Conservation (phyloP, 2,113 vertebrate species). For the Daubentonia madagascariensis region DNA sequence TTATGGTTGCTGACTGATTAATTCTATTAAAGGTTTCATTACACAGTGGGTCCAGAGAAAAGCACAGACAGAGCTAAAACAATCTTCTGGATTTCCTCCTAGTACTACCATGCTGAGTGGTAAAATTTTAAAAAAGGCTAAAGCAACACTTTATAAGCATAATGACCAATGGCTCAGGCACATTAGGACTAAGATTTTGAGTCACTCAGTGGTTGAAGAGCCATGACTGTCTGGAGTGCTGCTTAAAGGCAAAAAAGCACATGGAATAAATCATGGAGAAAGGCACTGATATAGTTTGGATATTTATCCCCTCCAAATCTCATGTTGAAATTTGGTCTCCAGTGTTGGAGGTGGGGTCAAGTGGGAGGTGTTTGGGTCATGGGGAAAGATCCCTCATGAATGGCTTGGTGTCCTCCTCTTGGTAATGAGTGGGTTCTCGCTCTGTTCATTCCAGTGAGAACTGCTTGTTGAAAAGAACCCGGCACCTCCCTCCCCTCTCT, state of each 20-base stretch:
- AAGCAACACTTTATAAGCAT: not conserved
- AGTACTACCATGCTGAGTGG: not conserved
- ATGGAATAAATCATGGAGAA: not conserved
- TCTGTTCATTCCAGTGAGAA: too few species aligned
- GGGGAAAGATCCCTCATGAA: too few species aligned
- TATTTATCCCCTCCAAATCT: too few species aligned
- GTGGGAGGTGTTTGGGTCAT: too few species aligned
- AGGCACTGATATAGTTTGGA: too few species aligned
- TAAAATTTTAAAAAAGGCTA: not conserved
- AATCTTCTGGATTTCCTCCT: not conserved
- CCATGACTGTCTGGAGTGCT: not conserved
- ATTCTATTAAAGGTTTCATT: not conserved
- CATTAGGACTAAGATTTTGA: not conserved
- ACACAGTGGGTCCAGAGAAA: not conserved
- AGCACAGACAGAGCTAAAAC: not conserved
- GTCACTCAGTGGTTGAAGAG: not conserved
- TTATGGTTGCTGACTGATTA: not conserved
- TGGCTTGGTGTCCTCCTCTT: too few species aligned
- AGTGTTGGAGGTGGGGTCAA: too few species aligned
- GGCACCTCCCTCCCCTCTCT: too few species aligned
- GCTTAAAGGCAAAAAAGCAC: not conserved
- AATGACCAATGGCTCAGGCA: not conserved
- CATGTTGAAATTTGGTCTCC: too few species aligned
- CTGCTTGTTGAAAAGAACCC: too few species aligned
- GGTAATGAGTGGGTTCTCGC: too few species aligned